Conservation (phyloP, 2,113 vertebrate species). For the Prolemur simus region DNA sequence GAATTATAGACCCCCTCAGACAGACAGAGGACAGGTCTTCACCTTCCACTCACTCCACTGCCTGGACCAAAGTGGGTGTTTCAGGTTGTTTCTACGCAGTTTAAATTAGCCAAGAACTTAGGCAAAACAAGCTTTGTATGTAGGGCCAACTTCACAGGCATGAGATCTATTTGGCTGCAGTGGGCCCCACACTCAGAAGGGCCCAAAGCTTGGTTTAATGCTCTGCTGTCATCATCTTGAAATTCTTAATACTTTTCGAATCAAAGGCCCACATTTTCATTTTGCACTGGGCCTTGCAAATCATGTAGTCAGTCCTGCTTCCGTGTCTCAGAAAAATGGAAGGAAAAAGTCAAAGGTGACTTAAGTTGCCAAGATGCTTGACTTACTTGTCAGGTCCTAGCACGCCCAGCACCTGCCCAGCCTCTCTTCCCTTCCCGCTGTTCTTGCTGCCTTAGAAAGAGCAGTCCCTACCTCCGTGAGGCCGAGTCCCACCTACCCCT, state of each 20-base stretch:
- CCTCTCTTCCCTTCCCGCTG: background rate
- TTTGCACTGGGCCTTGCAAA: background rate
- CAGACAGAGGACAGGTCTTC: background rate
- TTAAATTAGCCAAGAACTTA: background rate
- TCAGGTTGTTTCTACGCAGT: background rate
- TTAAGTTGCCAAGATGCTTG: background rate
- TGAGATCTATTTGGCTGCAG: rapidly evolving
- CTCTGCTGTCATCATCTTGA: background rate
- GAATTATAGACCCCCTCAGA: background rate
- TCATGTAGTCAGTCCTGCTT: background rate
- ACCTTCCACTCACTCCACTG: background rate
- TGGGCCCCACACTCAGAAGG: background rate
- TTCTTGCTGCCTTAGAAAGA: background rate
- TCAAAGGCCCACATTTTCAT: background rate
- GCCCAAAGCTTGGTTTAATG: background rate
- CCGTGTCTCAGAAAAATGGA: background rate
- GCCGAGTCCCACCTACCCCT: background rate
- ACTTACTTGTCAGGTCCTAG: background rate
- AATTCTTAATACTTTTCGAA: background rate
- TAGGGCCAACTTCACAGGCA: no score
- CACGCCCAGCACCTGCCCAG: rapidly evolving
- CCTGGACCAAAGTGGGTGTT: background rate
- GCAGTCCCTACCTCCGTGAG: background rate
- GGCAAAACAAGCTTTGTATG: background rate
- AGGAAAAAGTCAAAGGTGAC: background rate